A percentile compares a stretch with the other conserved stretches of the same genome.
Evolutionary conservation across 2,888 invertebrate genomes (phyloP).

Genomic region (Vesta saturnalis): DNA sequence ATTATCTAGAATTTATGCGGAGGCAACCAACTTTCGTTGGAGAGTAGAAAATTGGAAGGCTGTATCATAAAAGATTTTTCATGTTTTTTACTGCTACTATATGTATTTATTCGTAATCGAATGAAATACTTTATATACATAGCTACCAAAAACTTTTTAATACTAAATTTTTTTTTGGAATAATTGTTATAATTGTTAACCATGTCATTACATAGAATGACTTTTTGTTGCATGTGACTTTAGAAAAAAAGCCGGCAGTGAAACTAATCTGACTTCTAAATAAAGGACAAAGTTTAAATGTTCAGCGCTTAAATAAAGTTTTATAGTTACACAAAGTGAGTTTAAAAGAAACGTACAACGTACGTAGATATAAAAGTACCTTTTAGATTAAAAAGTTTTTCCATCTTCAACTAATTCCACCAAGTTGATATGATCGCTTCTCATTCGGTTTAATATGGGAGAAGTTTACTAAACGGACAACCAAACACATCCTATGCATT

Average conservation of each 20-base stretch:
- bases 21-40: constrained; percentile 11
- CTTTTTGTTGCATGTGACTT: neutral
- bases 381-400: constrained; percentile 51
- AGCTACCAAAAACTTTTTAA: neutral
- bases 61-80: constrained; percentile 8
- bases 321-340: constrained; percentile 24
- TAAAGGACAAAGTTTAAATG: constrained; percentile 16
- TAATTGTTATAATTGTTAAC: no score
- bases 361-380: constrained; percentile 30
- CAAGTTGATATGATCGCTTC: constrained; percentile 46
- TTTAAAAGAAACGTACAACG: constrained; percentile 21
- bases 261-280: constrained; percentile 8
- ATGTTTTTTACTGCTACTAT: constrained; percentile 6
- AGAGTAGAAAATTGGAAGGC: neutral
- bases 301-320: constrained; percentile 23
- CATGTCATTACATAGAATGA: no score
- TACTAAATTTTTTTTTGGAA: no score
- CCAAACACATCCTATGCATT: constrained; percentile 20
- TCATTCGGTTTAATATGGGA: constrained; percentile 28
- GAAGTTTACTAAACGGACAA: constrained; percentile 15
- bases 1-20: constrained; percentile 11
- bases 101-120: constrained; percentile 1
- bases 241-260: neutral
- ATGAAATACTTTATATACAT: constrained; percentile 1
- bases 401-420: constrained; percentile 52